Evolutionary conservation across 2,888 invertebrate genomes (phyloP).

Genomic region (Calameuta filiformis): DNA sequence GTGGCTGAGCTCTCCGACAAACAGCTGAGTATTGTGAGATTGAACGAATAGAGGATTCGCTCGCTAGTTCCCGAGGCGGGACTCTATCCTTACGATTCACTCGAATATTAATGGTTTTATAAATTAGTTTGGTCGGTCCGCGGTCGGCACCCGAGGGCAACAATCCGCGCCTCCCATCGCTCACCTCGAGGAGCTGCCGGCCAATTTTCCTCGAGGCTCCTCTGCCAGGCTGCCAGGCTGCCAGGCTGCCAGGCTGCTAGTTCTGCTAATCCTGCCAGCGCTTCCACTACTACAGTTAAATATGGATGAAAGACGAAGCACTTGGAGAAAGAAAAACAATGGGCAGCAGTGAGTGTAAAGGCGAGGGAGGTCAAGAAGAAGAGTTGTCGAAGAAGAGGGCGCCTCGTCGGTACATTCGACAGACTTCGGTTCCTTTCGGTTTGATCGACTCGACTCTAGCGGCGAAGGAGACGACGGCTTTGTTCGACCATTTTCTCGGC

Average conservation of each 20-base stretch:
- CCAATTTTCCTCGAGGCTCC: background rate
- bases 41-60: background rate
- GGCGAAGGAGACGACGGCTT: slow-evolving; percentile 19
- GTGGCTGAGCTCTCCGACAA: background rate
- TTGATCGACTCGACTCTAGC: slow-evolving; percentile 1
- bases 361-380: background rate
- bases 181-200: slow-evolving; percentile 29
- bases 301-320: background rate
- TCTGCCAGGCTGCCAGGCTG: background rate
- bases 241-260: background rate
- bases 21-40: background rate
- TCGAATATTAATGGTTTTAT: slow-evolving; percentile 38
- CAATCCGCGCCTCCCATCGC: slow-evolving; percentile 28
- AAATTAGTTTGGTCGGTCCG: slow-evolving; percentile 33
- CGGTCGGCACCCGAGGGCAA: slow-evolving; percentile 24
- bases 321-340: background rate
- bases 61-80: background rate
- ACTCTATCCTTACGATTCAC: slow-evolving; percentile 14
- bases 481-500: slow-evolving; percentile 30
- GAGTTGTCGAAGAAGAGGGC: background rate
- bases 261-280: background rate
- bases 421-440: background rate
- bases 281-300: slow-evolving; percentile 4
- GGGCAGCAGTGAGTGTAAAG: background rate
- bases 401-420: background rate